Evolutionary conservation across 2,797 vertebrate species (phyloP), one percentile per base, ranked within the genome.

Genomic region (Trematomus bernacchii): DNA sequence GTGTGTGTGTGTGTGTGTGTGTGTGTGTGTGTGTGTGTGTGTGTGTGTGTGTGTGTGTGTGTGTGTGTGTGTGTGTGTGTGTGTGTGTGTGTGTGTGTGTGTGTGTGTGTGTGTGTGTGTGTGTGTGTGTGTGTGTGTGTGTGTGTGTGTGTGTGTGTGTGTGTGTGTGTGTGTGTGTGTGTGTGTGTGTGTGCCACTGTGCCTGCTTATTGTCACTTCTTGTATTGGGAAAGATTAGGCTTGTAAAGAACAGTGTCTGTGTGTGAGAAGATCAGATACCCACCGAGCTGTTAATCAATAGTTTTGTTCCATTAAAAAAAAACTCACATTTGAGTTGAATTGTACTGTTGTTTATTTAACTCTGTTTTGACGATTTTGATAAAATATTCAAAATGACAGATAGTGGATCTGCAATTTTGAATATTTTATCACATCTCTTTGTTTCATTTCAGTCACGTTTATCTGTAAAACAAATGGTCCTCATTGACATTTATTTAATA

Each of bases 191-290:
- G 87, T 82, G 57, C 84, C 69, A 18, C 80, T 89, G 85, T 83
- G 82, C 62, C 77, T 79, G 84, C 74, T 90, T 87, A 91, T 88
- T 93, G 86, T 92, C 85, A 84, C 79, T 81, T 86, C 71, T 87
- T 77, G 76, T 89, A 85, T 87, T 79, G 76, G 54, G 44, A 68
- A 81, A 90, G 86, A 92, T 92, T 84, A 91, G 82, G 66, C 82
- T 80, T 80, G 84, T 87, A 78, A 88, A 84, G n/a, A 62, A 58
- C 3, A 53, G 37, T 74, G 33, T 37, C 3, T 53, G 37, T 74
- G 33, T 37, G 33, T 37, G 7, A 37, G 42, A 46, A 57, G 63
- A 62, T 47, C 47, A 37, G 75, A 66, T 66, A 18, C 63, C 62
- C 50, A 64, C 50, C 50, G 27, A 55, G 66, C 57, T 1, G 15